Evolutionary conservation across 2,888 invertebrate species (phyloP).

Genomic region (Sphecodes monilicornis): DNA sequence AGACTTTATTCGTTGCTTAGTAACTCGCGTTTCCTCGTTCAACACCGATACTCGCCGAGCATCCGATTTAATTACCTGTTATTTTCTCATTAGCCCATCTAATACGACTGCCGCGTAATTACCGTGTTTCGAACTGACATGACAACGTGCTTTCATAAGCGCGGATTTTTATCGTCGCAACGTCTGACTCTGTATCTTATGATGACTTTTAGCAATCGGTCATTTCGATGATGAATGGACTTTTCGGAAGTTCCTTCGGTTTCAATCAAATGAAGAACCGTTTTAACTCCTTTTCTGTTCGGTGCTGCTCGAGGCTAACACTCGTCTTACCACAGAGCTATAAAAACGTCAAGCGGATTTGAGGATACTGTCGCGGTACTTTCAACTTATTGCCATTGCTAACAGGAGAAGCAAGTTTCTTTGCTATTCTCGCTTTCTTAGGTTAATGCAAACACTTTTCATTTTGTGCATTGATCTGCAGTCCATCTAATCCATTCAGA

Average conservation of each 20-base stretch:
- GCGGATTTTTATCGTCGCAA: background rate
- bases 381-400: background rate
- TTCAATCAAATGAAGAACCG: background rate
- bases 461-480: background rate
- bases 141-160: conserved; percentile 35
- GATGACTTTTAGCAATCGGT: background rate
- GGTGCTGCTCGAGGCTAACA: background rate
- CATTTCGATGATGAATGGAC: background rate
- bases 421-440: background rate
- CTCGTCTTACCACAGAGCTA: background rate
- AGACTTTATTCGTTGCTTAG: background rate
- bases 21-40: background rate
- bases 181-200: background rate
- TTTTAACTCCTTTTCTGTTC: background rate
- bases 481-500: background rate
- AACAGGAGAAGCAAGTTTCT: background rate
- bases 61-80: conserved; percentile 34
- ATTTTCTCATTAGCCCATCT: conserved; percentile 60
- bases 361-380: background rate
- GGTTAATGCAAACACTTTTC: background rate
- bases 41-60: background rate
- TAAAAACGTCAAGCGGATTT: background rate
- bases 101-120: conserved; percentile 38
- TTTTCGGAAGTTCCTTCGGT: background rate
- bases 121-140: conserved; percentile 26